Evolutionary conservation across 2,797 vertebrate genomes (phyloP).

Genomic region (Toxotes lorentzi): DNA sequence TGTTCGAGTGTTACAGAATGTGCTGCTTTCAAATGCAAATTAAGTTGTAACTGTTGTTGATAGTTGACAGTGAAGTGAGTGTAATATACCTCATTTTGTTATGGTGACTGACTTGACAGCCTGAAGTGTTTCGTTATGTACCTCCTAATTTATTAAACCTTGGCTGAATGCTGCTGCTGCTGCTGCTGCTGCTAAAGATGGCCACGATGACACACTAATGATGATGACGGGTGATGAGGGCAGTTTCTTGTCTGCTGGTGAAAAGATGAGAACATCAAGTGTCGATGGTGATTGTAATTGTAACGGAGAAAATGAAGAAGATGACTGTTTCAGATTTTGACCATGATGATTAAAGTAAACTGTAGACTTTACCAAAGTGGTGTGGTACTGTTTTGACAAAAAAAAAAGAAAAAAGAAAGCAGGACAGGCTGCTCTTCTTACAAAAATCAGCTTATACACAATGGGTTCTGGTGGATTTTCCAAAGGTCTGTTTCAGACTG

Average conservation of each 20-base stretch:
- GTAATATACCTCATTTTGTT: conserved; percentile 77
- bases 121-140: conserved; percentile 63
- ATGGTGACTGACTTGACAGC: conserved; percentile 55
- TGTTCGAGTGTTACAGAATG: conserved; percentile 68
- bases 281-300: conserved; percentile 30
- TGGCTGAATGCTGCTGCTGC: conserved; percentile 53
- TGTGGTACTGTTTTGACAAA: conserved; percentile 14
- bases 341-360: conserved; percentile 56
- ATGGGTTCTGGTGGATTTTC: not conserved
- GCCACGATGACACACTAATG: conserved; percentile 15
- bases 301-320: conserved; percentile 32
- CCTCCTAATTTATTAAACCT: conserved; percentile 59
- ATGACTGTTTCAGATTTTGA: conserved; percentile 50
- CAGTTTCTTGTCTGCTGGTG: conserved; percentile 7
- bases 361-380: conserved; percentile 42
- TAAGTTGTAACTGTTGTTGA: conserved; percentile 50
- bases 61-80: conserved; percentile 55
- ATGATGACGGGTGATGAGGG: not conserved
- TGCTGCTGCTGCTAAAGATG: conserved; percentile 55
- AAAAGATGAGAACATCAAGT: not conserved
- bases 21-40: conserved; percentile 70
- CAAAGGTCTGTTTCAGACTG: not conserved
- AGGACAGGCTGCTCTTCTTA: not conserved
- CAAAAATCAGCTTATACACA: not conserved
- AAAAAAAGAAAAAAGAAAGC: not conserved